A percentile compares a stretch with the other conserved stretches of the same genome.
phyloP scores from a whole-genome alignment of 2,113 vertebrate species.

The Antennarius striatus region DNA sequence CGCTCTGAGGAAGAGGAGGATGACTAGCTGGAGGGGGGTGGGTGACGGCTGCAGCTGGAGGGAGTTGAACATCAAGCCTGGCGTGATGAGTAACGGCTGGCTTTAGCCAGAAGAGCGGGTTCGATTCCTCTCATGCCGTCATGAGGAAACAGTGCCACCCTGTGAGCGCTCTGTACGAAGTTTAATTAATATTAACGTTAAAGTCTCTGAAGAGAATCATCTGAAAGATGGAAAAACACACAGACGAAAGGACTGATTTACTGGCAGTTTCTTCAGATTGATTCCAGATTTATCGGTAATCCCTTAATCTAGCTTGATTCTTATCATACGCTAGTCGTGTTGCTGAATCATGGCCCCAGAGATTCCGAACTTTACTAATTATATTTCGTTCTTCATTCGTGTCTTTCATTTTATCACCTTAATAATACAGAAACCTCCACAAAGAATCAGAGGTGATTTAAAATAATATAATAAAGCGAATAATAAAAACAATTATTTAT shows the following conservation, averaged over 20 bases:
- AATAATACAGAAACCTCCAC: too few species aligned
- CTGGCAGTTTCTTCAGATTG: constrained; percentile 57
- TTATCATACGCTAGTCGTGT: constrained; percentile 62
- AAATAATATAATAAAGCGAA: too few species aligned
- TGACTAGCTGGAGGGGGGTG: constrained; percentile 60
- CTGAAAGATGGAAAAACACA: background rate
- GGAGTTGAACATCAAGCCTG: constrained; percentile 67
- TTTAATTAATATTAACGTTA: background rate
- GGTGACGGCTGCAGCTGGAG: constrained; percentile 61
- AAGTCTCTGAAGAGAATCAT: constrained; percentile 54
- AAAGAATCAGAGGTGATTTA: too few species aligned
- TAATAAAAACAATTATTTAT: too few species aligned
- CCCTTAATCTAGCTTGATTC: constrained; percentile 66
- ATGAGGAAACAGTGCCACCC: constrained; percentile 31
- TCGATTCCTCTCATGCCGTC: constrained; percentile 69
- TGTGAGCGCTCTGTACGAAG: background rate
- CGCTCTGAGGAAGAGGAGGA: constrained; percentile 55
- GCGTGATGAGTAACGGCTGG: constrained; percentile 68
- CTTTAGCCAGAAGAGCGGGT: constrained; percentile 57
- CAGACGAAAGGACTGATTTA: constrained; percentile 43
- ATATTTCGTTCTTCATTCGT: too few species aligned
- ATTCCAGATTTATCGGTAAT: constrained; percentile 64
- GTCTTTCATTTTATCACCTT: too few species aligned
- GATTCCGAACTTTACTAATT: too few species aligned
- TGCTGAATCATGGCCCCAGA: constrained; percentile 17